Conservation (phyloP, 2,888 invertebrate genomes). For the Pollenia angustigena region DNA sequence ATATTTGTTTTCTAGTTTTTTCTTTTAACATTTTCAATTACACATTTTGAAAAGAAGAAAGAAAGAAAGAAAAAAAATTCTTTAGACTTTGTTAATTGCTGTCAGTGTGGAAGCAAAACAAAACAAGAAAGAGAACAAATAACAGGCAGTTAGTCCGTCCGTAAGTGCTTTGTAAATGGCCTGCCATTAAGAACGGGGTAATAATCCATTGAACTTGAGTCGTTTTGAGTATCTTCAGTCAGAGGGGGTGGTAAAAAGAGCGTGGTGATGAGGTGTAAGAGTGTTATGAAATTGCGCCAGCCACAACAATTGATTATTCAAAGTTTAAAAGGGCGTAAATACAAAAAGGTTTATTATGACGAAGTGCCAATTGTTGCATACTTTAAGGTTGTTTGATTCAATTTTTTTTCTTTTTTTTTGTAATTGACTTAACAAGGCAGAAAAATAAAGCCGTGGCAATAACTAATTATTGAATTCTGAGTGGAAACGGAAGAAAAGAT, state of each 20-base stretch:
- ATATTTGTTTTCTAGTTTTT: neutral
- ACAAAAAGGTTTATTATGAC: constrained; percentile 22
- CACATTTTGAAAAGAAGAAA: neutral
- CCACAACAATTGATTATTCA: constrained; percentile 68
- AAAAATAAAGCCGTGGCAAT: constrained; percentile 16
- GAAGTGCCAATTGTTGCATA: constrained; percentile 68
- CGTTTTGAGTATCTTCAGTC: neutral
- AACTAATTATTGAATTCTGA: constrained; percentile 40
- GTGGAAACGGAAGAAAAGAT: neutral
- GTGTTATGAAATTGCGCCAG: constrained; percentile 52
- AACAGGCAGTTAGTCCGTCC: neutral
- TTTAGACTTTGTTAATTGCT: constrained; percentile 50
- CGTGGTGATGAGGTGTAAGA: neutral
- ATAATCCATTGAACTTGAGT: constrained; percentile 67
- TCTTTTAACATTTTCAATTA: neutral
- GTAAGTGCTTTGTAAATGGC: neutral
- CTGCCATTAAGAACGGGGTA: constrained; percentile 34
- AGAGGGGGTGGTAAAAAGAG: neutral
- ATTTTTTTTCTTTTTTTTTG: constrained; percentile 23
- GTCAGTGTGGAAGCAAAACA: neutral
- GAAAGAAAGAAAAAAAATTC: neutral
- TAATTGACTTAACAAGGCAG: constrained; percentile 47
- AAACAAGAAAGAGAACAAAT: neutral
- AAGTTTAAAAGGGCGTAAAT: constrained; percentile 71
- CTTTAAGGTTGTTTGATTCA: constrained; percentile 55